Evolutionary conservation across 2,797 vertebrate species (phyloP).

Genomic region (Salmo trutta): DNA sequence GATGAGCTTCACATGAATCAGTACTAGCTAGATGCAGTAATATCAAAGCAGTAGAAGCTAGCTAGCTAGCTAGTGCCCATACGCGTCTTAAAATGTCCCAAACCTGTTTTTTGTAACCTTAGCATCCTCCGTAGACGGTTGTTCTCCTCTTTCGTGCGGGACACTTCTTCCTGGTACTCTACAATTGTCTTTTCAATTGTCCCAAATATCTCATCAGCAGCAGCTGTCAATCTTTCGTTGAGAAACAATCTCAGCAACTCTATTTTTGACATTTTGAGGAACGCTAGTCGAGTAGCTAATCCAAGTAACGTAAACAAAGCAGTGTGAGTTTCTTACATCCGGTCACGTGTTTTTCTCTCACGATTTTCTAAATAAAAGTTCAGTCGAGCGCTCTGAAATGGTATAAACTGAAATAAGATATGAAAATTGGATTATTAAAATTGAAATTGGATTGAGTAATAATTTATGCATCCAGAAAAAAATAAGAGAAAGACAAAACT

Average conservation of each 20-base stretch:
- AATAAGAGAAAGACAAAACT: too few species aligned
- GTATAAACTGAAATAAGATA: not conserved
- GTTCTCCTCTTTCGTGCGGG: not conserved
- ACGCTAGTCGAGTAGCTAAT: not conserved
- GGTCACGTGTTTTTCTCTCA: not conserved
- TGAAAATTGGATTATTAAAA: too few species aligned
- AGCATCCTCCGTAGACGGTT: not conserved
- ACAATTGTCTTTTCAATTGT: not conserved
- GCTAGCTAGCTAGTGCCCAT: not conserved
- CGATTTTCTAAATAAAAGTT: not conserved
- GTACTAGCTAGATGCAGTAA: not conserved
- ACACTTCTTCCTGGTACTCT: not conserved
- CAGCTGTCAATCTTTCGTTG: constrained; percentile 2
- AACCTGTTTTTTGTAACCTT: constrained; percentile 3
- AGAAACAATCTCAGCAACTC: constrained; percentile 2
- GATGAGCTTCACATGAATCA: not conserved
- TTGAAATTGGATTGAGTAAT: too few species aligned
- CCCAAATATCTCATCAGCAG: constrained; percentile 2
- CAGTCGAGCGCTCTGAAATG: not conserved
- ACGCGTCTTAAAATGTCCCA: not conserved
- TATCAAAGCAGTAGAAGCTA: not conserved
- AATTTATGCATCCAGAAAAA: too few species aligned
- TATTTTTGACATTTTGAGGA: not conserved
- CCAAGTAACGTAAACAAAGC: not conserved
- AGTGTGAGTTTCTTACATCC: not conserved